Evolutionary conservation across 2,113 vertebrate genomes (phyloP), one percentile per base, ranked within the genome.

Genomic region (Cyrtonyx montezumae): DNA sequence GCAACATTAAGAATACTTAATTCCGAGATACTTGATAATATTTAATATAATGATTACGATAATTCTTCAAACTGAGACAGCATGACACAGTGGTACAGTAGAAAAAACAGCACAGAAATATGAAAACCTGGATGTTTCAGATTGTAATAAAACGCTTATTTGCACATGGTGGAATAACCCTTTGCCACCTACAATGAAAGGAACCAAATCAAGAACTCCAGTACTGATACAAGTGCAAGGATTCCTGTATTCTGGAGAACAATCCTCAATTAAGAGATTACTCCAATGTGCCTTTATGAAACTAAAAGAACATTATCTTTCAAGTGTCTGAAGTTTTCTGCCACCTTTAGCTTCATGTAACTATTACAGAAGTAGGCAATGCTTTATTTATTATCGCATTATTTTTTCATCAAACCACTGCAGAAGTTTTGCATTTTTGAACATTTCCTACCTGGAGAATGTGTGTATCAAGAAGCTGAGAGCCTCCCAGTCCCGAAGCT

Each of bases 381-480:
- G 26, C 4, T 28, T 8, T 6, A 45, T 48, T 48, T 40, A 70
- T 37, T 67, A 23, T 0, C 56, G 49, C 34, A 51, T 45, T 67
- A 49, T 45, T 36, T 75, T 34, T 28, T 48, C 11, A 75, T 32
- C 51, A 84, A 90, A 17, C 9, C n/a, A n/a, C 1, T 51, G 32
- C 59, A 68, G 25, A 42, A 46, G 14, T 46, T 71, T 3, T 66
- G 43, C 26, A 23, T 20, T 40, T 89, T 13, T 69, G 77, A 83
- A 32, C n/a, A 13, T n/a, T 9, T 15, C 96, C 90, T 96, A 99
- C 99, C 98, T 99, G 99, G 58, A 99, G 98, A 40, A 99, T 96
- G 92, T 99, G 99, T 8, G 99, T 99, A 78, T 99, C 99, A 28
- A 99, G 99, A 55, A 99, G 98, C 92, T 99, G 99, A 67, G 99